These are phyloP conservation scores for Branchinecta lynchi DNA, from an alignment of 1,140 invertebrate genomes.

Conservation along the genomic window DNA sequence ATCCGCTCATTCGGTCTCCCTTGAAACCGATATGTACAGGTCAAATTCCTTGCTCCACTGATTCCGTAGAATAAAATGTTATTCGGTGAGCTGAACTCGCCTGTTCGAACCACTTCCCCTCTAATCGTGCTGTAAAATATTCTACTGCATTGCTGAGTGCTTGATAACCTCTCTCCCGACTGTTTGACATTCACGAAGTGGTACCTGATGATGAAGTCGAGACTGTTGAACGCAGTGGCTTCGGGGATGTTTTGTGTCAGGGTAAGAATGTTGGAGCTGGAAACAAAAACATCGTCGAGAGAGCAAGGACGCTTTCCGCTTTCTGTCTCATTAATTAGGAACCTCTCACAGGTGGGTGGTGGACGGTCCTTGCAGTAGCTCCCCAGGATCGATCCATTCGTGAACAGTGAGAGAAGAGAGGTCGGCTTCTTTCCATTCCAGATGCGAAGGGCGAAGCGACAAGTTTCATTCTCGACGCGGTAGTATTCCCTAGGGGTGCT, in stretches of 20 bases:
- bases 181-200: conserved; percentile 66
- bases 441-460: background rate
- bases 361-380: conserved; percentile 17
- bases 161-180: conserved; percentile 45
- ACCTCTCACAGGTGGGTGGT: conserved; percentile 18
- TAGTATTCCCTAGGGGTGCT: background rate
- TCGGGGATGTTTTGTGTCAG: conserved; percentile 18
- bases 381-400: conserved; percentile 15
- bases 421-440: background rate
- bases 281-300: conserved; percentile 16
- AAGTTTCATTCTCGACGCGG: background rate
- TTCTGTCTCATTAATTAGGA: background rate
- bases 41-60: conserved; percentile 54
- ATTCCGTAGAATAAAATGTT: conserved; percentile 66
- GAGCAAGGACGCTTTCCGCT: conserved; percentile 15
- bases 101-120: conserved; percentile 28
- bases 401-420: conserved; percentile 1
- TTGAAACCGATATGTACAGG: conserved; percentile 55
- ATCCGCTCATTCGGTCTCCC: conserved; percentile 45
- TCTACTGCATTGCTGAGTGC: conserved; percentile 32
- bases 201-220: conserved; percentile 56
- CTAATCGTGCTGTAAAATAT: background rate
- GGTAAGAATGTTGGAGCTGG: conserved; percentile 14
- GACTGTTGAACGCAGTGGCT: conserved; percentile 50
- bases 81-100: conserved; percentile 48